Evolutionary conservation across 2,113 vertebrate genomes (phyloP).

Genomic region (Tupaia chinensis): DNA sequence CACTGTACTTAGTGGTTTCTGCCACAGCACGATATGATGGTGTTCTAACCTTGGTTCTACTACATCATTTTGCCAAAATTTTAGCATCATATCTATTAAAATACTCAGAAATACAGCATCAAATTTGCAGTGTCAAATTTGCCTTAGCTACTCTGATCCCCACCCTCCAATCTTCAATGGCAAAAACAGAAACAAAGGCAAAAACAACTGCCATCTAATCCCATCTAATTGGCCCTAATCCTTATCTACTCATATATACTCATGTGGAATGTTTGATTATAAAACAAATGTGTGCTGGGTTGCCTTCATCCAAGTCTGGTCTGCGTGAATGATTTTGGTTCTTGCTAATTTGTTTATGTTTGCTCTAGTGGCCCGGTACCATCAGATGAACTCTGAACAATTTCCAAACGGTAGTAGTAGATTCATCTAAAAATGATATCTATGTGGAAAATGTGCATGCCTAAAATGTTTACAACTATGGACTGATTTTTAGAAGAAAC

Average conservation of each 20-base stretch:
- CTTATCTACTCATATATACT: background rate
- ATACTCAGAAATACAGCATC: background rate
- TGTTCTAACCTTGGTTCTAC: background rate
- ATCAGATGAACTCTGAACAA: background rate
- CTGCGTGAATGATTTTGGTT: background rate
- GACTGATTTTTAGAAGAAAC: conserved; percentile 15
- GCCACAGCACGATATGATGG: background rate
- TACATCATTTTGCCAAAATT: background rate
- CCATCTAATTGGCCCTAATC: background rate
- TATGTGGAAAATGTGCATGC: background rate
- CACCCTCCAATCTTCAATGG: background rate
- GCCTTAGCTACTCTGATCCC: background rate
- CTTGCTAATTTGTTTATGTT: background rate
- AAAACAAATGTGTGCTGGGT: background rate
- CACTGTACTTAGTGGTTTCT: background rate
- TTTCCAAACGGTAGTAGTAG: background rate
- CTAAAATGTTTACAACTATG: conserved; percentile 11
- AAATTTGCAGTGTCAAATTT: background rate
- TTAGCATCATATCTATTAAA: background rate
- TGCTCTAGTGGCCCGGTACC: background rate
- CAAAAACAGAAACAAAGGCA: background rate
- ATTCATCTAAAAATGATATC: background rate
- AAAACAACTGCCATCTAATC: background rate
- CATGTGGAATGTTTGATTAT: background rate
- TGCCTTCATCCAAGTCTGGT: background rate